phyloP scores from a whole-genome alignment of 2,113 vertebrate species.

The Eulemur rufifrons region DNA sequence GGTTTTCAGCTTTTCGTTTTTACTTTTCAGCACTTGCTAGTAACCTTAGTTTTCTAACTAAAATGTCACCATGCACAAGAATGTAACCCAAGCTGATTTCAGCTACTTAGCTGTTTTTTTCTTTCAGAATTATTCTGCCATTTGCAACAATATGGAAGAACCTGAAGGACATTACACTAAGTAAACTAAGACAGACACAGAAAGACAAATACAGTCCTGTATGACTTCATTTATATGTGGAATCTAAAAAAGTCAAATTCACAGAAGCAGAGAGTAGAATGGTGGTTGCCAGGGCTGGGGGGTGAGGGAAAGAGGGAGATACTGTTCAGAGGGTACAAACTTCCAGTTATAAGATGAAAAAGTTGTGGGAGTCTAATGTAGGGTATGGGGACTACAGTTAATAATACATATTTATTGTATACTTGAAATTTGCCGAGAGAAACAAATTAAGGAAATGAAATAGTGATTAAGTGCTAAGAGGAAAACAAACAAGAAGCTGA shows the following conservation, averaged over 20 bases:
- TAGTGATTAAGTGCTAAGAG: not conserved
- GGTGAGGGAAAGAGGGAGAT: not conserved
- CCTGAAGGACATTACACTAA: not conserved
- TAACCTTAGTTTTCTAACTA: not conserved
- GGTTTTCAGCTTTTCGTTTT: not conserved
- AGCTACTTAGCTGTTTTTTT: not conserved
- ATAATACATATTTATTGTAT: not conserved
- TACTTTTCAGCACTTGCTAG: not conserved
- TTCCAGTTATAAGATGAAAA: not conserved
- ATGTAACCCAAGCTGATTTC: not conserved
- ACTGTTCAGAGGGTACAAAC: not conserved
- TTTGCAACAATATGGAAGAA: not conserved
- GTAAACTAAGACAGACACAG: not conserved
- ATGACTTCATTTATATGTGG: not conserved
- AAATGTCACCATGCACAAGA: not conserved
- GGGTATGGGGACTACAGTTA: not conserved
- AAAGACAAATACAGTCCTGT: not conserved
- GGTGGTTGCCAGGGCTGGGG: too few species aligned
- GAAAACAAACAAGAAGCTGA: conserved; percentile 7
- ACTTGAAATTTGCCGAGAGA: not conserved
- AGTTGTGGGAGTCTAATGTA: not conserved
- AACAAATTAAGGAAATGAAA: not conserved
- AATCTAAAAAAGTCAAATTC: not conserved
- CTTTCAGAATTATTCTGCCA: not conserved
- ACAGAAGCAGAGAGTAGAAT: not conserved